Percentiles rank a stretch among this genome's conserved stretches.
Conservation (phyloP, 2,797 vertebrate species). For the Halcyon chelicuti region DNA sequence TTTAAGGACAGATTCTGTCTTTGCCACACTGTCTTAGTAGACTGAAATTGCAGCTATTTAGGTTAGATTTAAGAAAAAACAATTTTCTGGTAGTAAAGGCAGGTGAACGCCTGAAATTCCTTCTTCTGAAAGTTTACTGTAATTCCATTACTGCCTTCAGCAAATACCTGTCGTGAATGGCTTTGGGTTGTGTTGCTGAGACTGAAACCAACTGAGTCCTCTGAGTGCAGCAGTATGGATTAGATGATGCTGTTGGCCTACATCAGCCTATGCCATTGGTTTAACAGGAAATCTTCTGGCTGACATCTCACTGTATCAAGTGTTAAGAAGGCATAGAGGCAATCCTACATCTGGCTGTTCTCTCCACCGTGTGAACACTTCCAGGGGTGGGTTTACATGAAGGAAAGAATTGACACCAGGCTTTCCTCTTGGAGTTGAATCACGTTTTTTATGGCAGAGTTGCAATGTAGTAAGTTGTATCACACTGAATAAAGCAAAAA, state of each 20-base stretch:
- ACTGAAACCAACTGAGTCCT: not conserved
- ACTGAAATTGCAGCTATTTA: not conserved
- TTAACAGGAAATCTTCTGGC: not conserved
- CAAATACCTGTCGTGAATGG: not conserved
- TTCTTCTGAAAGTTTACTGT: not conserved
- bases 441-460: not conserved
- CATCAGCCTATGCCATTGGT: not conserved
- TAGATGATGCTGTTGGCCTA: not conserved
- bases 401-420: not conserved
- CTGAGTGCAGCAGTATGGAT: not conserved
- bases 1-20: not conserved
- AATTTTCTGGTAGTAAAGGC: not conserved
- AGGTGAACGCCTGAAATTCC: not conserved
- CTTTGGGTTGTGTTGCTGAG: not conserved
- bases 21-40: not conserved
- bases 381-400: not conserved
- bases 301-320: not conserved
- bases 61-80: not conserved
- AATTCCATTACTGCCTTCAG: not conserved
- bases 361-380: not conserved
- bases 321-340: not conserved
- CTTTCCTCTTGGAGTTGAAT: not conserved
- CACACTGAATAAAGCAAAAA: too few species aligned
- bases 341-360: not conserved
- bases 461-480: not conserved